phyloP scores from a whole-genome alignment of 2,888 invertebrate genomes.

The Dicycla oo region DNA sequence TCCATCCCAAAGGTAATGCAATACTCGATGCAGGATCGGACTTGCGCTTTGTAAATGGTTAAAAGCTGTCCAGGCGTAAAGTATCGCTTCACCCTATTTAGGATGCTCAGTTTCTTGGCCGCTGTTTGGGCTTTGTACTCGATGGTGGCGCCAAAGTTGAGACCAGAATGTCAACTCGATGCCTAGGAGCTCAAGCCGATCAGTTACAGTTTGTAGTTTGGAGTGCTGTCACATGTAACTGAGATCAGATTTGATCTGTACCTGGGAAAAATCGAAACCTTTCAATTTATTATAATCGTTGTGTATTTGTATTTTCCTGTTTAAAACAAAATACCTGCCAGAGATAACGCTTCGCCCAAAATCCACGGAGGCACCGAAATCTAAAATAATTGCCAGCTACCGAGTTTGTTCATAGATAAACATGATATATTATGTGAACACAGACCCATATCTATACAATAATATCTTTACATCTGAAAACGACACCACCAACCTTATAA shows the following conservation, averaged over 20 bases:
- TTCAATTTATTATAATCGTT: not conserved
- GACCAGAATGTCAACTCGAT: no score
- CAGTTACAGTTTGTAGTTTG: not conserved
- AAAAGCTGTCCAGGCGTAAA: no score
- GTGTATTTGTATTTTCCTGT: not conserved
- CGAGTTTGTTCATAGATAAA: conserved; percentile 75
- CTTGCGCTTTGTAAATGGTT: no score
- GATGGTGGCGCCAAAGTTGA: no score
- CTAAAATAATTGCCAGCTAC: conserved; percentile 79
- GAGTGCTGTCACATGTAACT: not conserved
- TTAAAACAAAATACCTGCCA: conserved; percentile 42
- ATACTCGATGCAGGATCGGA: no score
- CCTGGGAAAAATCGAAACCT: not conserved
- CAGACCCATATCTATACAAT: conserved; percentile 60
- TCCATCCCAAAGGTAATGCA: no score
- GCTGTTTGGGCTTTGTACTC: no score
- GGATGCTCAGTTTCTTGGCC: no score
- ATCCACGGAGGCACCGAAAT: conserved; percentile 72
- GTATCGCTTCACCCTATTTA: no score
- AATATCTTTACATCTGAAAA: conserved; percentile 43
- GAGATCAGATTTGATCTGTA: not conserved
- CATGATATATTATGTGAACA: conserved; percentile 77
- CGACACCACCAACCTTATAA: conserved; percentile 8
- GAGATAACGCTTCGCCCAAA: conserved; percentile 67
- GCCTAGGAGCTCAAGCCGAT: no score